phyloP scores from a whole-genome alignment of 2,888 invertebrate species.

The Xanthia togata region DNA sequence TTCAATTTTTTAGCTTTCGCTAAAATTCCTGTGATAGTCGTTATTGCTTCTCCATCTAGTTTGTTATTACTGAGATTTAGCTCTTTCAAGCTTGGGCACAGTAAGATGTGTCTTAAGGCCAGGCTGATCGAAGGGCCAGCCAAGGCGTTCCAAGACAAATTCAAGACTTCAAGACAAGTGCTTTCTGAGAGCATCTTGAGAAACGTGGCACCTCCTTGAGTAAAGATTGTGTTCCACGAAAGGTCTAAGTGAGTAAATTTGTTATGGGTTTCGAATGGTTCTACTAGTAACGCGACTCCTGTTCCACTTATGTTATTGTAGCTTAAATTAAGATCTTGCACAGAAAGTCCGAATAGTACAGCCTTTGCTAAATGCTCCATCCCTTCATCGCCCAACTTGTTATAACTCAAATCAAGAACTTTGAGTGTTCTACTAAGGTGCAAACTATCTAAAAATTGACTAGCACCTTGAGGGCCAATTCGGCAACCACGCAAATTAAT shows the following conservation, averaged over 20 bases:
- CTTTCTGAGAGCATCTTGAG: constrained; percentile 73
- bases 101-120: constrained; percentile 71
- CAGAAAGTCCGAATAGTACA: constrained; percentile 71
- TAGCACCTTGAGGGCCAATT: constrained; percentile 77
- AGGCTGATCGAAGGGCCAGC: constrained; percentile 70
- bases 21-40: constrained; percentile 64
- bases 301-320: constrained; percentile 77
- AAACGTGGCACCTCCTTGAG: constrained; percentile 69
- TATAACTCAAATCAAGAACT: constrained; percentile 76
- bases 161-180: constrained; percentile 70
- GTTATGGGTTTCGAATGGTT: constrained; percentile 77
- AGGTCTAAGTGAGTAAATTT: constrained; percentile 77
- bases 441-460: constrained; percentile 70
- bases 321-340: constrained; percentile 76
- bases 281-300: constrained; percentile 69
- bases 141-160: constrained; percentile 81
- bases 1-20: constrained; percentile 74
- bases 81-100: constrained; percentile 70
- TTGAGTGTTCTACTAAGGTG: constrained; percentile 70
- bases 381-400: constrained; percentile 76
- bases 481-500: constrained; percentile 81
- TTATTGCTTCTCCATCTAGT: constrained; percentile 72
- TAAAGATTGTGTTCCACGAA: constrained; percentile 80
- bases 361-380: constrained; percentile 71
- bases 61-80: constrained; percentile 80